Base-by-base conservation (phyloP, 2,888 invertebrate genomes). In the Amphipyra tragopoginis region DNA sequence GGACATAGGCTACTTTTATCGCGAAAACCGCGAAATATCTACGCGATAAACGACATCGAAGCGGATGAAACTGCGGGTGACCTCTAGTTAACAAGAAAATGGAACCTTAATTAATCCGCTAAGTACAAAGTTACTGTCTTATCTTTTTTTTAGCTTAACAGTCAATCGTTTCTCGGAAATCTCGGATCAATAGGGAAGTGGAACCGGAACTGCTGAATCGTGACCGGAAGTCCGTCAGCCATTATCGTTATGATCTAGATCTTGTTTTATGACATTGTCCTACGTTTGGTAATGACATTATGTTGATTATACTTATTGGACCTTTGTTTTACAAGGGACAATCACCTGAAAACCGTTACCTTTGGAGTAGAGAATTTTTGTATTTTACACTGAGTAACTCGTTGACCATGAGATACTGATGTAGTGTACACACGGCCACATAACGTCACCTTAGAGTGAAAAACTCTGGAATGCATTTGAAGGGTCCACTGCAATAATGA, bases 211-310 rank as follows among this genome's bases (percentile, higher is more conserved):
- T 78, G 38, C 21, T 34, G 34, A 44, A 53, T 75, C 77, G 77
- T 79, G 79, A 73, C 80, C 80, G 84, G 84, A 84, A 79, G 67
- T 79, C 58, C 42, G 65, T 56, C 54, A 56, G 51, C 33, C 55
- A 58, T 65, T 61, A 65, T 59, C 65, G 38, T 45, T 69, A 59
- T 65, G 62, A 79, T 79, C 77, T 75, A 75, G 74, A 68, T 65
- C 62, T 21, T 40, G 56, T 74, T 73, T 60, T 36, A 34, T 38
- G 58, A 56, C 57, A 67, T 56, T 75, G 71, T 73, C 39, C 33
- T 56, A 56, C 48, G 53, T 54, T 61, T 48, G 26, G 38, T 48
- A 44, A 48, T 55, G 29, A 42, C 1, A 48, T 29, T 29, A 11
- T 56, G 55, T 45, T 54, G 29, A 40, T 39, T 26, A 54, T 21